Evolutionary conservation across 2,113 vertebrate species (phyloP).

Genomic region (Thamnaconus septentrionalis): DNA sequence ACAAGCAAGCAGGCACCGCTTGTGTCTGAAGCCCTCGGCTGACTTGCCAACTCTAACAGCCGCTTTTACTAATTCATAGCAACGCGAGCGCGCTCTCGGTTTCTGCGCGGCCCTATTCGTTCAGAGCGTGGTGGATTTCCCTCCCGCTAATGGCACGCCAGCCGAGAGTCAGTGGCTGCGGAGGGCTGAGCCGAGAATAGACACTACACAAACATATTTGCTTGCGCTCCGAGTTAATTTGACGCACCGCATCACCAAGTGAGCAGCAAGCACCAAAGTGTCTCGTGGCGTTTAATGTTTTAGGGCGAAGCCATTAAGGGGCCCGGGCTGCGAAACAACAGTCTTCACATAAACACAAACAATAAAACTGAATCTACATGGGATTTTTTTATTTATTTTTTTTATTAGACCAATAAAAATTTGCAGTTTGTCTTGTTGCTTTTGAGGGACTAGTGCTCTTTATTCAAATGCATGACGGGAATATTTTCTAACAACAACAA

Average conservation of each 20-base stretch:
- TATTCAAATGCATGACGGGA: too few species aligned
- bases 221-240: slow-evolving; percentile 26
- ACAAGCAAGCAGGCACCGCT: not conserved
- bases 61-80: not conserved
- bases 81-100: too few species aligned
- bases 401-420: too few species aligned
- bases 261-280: slow-evolving; percentile 18
- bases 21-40: not conserved
- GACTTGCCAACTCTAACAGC: slow-evolving; percentile 3
- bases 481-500: too few species aligned
- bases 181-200: not conserved
- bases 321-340: too few species aligned
- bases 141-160: slow-evolving; percentile 18
- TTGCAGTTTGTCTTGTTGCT: too few species aligned
- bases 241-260: slow-evolving; percentile 32
- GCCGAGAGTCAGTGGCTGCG: slow-evolving; percentile 11
- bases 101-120: slow-evolving; percentile 1
- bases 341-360: too few species aligned
- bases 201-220: slow-evolving; percentile 12
- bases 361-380: too few species aligned
- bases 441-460: too few species aligned
- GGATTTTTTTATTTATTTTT: too few species aligned
- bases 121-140: slow-evolving; percentile 8
- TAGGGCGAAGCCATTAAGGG: slow-evolving; percentile 31
- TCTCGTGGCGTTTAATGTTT: slow-evolving; percentile 30